Percentiles rank a stretch among this genome's conserved stretches.
phyloP scores from a whole-genome alignment of 2,888 invertebrate species.

The Plagodis pulveraria region DNA sequence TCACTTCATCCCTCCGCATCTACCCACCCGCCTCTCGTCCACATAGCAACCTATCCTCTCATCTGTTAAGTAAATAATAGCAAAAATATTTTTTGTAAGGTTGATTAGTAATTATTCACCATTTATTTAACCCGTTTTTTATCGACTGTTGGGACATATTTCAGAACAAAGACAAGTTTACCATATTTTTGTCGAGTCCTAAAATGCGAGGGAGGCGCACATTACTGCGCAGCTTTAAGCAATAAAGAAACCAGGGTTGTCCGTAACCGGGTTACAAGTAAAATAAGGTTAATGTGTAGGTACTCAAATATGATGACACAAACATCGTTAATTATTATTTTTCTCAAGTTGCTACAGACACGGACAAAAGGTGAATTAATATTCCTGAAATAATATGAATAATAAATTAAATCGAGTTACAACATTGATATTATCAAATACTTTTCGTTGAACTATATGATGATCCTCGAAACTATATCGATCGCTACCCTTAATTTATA shows the following conservation, averaged over 20 bases:
- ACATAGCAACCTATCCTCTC: slow-evolving; percentile 9
- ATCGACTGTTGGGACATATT: background rate
- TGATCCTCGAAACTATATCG: too few relatives aligned
- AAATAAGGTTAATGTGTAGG: slow-evolving; percentile 17
- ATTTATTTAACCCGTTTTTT: background rate
- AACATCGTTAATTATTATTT: slow-evolving; percentile 1
- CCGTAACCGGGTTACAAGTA: slow-evolving; percentile 22
- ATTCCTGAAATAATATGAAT: too few relatives aligned
- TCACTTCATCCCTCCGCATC: slow-evolving; percentile 43
- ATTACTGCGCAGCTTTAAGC: slow-evolving; percentile 14
- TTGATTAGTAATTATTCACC: too few relatives aligned
- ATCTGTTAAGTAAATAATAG: too few relatives aligned
- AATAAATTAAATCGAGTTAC: too few relatives aligned
- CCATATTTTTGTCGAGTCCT: slow-evolving; percentile 2
- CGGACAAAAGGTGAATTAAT: too few relatives aligned
- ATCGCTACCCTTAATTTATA: too few relatives aligned
- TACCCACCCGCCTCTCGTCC: slow-evolving; percentile 22
- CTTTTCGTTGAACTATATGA: too few relatives aligned
- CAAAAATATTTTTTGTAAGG: too few relatives aligned
- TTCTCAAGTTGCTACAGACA: too few relatives aligned
- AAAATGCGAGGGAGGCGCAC: slow-evolving; percentile 14
- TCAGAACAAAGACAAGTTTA: background rate
- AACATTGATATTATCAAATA: too few relatives aligned
- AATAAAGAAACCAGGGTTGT: slow-evolving; percentile 14
- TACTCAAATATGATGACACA: slow-evolving; percentile 3